phyloP scores from a whole-genome alignment of 1,140 invertebrate species.

The Choristoneura fumiferana region DNA sequence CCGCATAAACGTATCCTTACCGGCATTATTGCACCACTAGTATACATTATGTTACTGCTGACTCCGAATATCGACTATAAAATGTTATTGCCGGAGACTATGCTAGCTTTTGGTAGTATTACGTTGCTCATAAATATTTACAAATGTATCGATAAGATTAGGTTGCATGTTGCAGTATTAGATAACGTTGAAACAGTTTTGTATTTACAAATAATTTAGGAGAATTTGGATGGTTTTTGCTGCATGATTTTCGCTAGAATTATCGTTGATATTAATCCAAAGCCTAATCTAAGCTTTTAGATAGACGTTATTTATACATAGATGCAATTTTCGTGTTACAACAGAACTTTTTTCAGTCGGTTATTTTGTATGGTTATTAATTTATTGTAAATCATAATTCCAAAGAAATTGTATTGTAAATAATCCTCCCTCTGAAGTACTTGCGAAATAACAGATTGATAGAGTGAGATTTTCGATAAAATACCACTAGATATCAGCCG shows the following conservation, averaged over 20 bases:
- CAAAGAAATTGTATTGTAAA: no score
- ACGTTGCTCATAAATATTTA: slow-evolving; percentile 22
- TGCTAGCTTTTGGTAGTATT: slow-evolving; percentile 21
- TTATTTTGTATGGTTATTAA: no score
- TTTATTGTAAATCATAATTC: no score
- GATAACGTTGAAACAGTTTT: slow-evolving; percentile 1
- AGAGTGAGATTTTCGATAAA: no score
- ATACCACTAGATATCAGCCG: no score
- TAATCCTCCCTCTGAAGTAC: no score
- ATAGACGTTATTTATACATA: no score
- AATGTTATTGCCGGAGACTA: slow-evolving; percentile 25
- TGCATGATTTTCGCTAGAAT: slow-evolving; percentile 1
- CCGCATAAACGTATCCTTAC: slow-evolving; percentile 10
- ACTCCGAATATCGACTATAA: slow-evolving; percentile 23
- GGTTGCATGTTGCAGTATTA: slow-evolving; percentile 11
- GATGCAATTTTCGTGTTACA: no score
- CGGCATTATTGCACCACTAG: slow-evolving; percentile 10
- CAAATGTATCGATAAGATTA: slow-evolving; percentile 23
- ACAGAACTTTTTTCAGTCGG: no score
- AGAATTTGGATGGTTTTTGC: background rate
- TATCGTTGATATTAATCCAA: background rate
- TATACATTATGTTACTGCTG: slow-evolving; percentile 17
- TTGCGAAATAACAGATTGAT: no score
- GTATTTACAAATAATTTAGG: background rate
- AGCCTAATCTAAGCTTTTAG: no score